These are phyloP conservation scores for Artemisiospiza belli DNA, from an alignment of 2,113 vertebrate species.

Conservation along the genomic window DNA sequence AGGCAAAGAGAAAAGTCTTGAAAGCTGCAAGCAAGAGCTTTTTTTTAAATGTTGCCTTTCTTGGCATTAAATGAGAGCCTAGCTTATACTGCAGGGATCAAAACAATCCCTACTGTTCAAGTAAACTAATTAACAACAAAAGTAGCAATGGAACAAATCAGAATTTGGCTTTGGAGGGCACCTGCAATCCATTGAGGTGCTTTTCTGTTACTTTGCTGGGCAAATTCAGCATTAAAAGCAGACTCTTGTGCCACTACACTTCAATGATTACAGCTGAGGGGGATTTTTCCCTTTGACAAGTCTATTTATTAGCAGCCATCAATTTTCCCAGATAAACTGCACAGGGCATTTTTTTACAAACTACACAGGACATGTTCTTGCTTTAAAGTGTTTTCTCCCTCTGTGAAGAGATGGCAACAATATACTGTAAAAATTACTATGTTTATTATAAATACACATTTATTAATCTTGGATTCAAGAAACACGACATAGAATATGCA, in stretches of 20 bases:
- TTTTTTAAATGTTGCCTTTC: not conserved
- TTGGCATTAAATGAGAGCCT: not conserved
- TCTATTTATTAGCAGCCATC: not conserved
- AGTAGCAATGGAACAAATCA: not conserved
- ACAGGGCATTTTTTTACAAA: not conserved
- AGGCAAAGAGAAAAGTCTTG: not conserved
- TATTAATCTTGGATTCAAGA: not conserved
- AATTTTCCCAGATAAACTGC: not conserved
- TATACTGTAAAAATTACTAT: not conserved
- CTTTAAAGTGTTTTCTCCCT: not conserved
- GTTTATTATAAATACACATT: not conserved
- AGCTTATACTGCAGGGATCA: not conserved
- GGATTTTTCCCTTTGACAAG: not conserved
- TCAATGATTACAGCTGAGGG: not conserved
- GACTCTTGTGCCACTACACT: not conserved
- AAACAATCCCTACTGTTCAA: not conserved
- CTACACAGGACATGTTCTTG: not conserved
- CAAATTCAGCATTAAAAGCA: not conserved
- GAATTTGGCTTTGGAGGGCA: not conserved
- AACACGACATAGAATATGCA: not conserved
- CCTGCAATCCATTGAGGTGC: not conserved
- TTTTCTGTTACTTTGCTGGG: not conserved
- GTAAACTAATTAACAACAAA: not conserved
- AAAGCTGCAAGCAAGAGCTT: not conserved
- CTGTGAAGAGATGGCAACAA: not conserved